Evolutionary conservation across 2,113 vertebrate genomes (phyloP).

Genomic region (Diadophis punctatus): DNA sequence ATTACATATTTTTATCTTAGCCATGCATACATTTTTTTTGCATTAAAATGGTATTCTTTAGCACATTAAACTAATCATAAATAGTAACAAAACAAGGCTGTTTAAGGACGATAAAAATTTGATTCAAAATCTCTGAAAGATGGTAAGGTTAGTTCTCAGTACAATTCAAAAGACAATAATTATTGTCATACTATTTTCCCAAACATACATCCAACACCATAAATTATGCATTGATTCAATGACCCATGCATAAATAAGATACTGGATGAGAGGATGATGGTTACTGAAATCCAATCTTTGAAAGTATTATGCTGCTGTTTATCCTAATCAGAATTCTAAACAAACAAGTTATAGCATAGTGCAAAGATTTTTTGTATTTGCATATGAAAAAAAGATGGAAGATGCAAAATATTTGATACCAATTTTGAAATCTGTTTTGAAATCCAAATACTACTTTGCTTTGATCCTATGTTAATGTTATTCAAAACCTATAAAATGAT

Average conservation of each 20-base stretch:
- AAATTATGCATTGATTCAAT: background rate
- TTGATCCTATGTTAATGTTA: background rate
- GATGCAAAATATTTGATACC: background rate
- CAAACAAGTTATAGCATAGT: background rate
- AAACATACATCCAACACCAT: background rate
- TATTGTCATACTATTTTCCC: background rate
- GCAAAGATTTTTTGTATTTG: background rate
- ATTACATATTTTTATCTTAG: slow-evolving; percentile 12
- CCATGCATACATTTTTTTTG: slow-evolving; percentile 22
- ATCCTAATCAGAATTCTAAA: background rate
- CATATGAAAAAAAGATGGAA: background rate
- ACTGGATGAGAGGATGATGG: no score
- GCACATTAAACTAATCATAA: background rate
- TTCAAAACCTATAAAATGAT: background rate
- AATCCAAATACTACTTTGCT: background rate
- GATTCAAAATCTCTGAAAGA: background rate
- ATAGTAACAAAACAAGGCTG: background rate
- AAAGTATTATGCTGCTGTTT: background rate
- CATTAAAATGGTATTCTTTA: slow-evolving; percentile 33
- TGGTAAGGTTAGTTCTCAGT: background rate
- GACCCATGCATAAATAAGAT: background rate
- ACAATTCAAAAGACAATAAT: background rate
- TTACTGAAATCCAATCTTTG: background rate
- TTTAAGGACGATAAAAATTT: background rate
- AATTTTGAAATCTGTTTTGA: background rate